phyloP scores from a whole-genome alignment of 2,797 vertebrate species.

The Ptychadena robeensis region DNA sequence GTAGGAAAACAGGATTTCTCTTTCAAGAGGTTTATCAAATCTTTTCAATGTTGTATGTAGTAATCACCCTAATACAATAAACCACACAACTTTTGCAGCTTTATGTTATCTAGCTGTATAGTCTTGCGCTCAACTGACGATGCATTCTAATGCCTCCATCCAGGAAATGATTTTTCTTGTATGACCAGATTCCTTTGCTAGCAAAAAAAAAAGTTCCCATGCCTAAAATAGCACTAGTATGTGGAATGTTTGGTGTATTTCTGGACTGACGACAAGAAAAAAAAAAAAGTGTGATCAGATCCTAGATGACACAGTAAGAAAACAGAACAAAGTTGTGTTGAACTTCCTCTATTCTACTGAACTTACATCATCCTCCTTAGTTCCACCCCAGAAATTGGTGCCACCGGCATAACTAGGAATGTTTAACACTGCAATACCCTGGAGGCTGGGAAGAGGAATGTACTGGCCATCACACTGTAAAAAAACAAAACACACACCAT shows the following conservation, averaged over 20 bases:
- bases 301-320: not conserved
- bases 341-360: conserved; percentile 14
- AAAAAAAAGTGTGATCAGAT: conserved; percentile 17
- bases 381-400: conserved; percentile 98
- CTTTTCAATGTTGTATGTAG: too few species aligned
- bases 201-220: conserved; percentile 28
- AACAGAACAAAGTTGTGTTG: not conserved
- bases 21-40: not conserved
- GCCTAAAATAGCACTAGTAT: conserved; percentile 32
- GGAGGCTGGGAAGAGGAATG: conserved; percentile 96
- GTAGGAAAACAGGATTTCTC: not conserved
- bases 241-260: conserved; percentile 25
- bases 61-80: too few species aligned
- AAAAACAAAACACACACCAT: conserved; percentile 9
- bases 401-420: conserved; percentile 98
- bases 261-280: conserved; percentile 18
- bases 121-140: not conserved
- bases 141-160: not conserved
- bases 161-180: conserved; percentile 19
- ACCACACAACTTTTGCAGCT: not conserved
- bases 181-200: conserved; percentile 18
- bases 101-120: conserved; percentile 1
- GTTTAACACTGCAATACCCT: conserved; percentile 95
- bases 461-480: conserved; percentile 96
- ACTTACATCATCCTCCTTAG: conserved; percentile 97